Evolutionary conservation across 1,140 invertebrate species (phyloP), one percentile per base, ranked within the genome.

Genomic region (Trachymyrmex cornetzi): DNA sequence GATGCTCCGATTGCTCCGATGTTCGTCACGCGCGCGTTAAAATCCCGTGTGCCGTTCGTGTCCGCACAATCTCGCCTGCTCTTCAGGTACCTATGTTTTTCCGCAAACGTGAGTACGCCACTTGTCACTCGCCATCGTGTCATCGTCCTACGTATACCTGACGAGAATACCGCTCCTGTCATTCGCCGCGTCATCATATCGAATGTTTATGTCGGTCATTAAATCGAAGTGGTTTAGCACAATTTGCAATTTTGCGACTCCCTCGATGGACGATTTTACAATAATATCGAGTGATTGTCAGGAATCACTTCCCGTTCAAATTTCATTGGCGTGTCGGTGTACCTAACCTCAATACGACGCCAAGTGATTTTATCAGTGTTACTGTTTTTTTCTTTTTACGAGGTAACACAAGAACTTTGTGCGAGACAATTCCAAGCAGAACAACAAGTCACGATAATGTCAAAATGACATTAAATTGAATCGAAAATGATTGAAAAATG

Each of bases 61-160:
- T 77, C 88, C 19, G 48, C 61, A 16, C 86, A 89, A 14, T 90
- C 89, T 22, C 77, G 90, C 61, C 24, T 88, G 61, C 72, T 92
- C 3, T 64, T 82, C 69, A 91, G 90, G 92, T 93, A 44, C 38
- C 6, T 67, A 69, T 57, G 16, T 90, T 61, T 59, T n/a, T 55
- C 24, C 48, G 6, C 27, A 61, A n/a, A 44, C 9, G n/a, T 30
- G 55, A 53, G 22, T 7, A 34, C 64, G 11, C 22, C 22, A 24
- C 38, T 44, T 44, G 38, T 44, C 9, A 44, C 38, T 44, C 9
- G 38, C 11, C 38, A 44, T 44, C 9, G 6, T 66, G 30, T 34
- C 30, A 34, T 34, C 0, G 30, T 34, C 30, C 75, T 24, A 53
- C 80, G 61, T 38, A 74, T 74, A 77, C 34, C 55, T 88, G 71